Base-by-base conservation (phyloP, 2,888 invertebrate genomes). In the Amblyjoppa fuscipennis region DNA sequence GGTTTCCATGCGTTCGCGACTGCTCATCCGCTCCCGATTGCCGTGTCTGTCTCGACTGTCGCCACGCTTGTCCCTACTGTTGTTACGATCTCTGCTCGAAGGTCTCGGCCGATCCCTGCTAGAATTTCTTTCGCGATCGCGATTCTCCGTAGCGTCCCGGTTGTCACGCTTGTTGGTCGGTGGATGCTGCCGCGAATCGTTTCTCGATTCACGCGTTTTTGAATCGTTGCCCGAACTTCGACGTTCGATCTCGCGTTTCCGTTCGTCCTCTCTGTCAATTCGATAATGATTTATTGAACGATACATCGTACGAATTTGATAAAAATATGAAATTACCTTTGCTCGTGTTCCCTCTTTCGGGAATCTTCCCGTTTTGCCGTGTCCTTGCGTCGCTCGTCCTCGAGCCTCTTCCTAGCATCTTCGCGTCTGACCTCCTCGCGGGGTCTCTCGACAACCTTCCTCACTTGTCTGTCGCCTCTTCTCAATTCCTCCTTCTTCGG, bases 381-480 rank as follows among this genome's bases (percentile, higher is more conserved):
- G 91, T 95, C 90, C 91, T 91, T 93, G 64, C 92, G 92, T 78
- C 91, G 91, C 41, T 93, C 92, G 87, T 96, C 94, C 89, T 95
- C 93, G 7, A 86, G 20, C 68, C 91, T 92, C 81, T 89, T 93
- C 68, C 89, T 89, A 45, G 79, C 83, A 89, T 92, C 94, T 91
- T 91, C 95, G 90, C 92, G 95, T 93, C 93, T 95, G 90, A 92
- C 92, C 81, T 94, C 91, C 74, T 92, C 95, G 7, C 86, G 86
- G 25, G 86, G 77, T 70, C 86, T 81, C 59, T 86, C 86, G 13
- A 81, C 78, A 28, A 94, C 94, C 74, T 89, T 86, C 31, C 89
- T 79, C 93, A 94, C 51, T 93, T 93, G 86, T 93, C 95, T 91
- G 90, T 95, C 94, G 90, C 95, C 94, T 93, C 96, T 94, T 92